Evolutionary conservation across 2,113 vertebrate genomes (phyloP).

Genomic region (Cyprichromis sp.): DNA sequence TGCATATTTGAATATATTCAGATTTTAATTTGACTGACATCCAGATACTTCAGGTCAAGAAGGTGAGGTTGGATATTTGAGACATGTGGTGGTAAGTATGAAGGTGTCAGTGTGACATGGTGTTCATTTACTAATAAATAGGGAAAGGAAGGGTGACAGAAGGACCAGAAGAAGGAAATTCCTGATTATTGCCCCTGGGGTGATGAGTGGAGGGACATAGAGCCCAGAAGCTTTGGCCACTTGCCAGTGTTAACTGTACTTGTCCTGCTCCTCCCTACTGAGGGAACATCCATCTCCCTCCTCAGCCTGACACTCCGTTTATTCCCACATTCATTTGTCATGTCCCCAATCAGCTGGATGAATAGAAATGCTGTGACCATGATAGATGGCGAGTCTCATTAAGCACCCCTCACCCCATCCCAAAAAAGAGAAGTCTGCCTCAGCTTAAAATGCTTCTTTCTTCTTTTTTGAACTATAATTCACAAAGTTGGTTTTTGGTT

Average conservation of each 20-base stretch:
- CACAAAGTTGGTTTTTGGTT: neutral
- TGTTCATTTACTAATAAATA: slow-evolving; percentile 76
- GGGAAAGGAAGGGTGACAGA: slow-evolving; percentile 49
- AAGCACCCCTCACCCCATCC: slow-evolving; percentile 60
- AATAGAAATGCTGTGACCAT: slow-evolving; percentile 78
- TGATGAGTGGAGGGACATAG: slow-evolving; percentile 40
- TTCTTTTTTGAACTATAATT: slow-evolving; percentile 51
- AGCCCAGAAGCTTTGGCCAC: slow-evolving; percentile 72
- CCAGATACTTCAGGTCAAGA: slow-evolving; percentile 48
- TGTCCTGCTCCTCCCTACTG: slow-evolving; percentile 75
- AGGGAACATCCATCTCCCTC: slow-evolving; percentile 87
- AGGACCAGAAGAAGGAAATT: slow-evolving; percentile 58
- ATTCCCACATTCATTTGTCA: slow-evolving; percentile 91
- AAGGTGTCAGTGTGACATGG: slow-evolving; percentile 61
- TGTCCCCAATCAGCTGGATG: slow-evolving; percentile 86
- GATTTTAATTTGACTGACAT: slow-evolving; percentile 52
- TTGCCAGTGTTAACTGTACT: slow-evolving; percentile 84
- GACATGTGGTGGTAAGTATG: slow-evolving; percentile 53
- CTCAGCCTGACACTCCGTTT: slow-evolving; percentile 81
- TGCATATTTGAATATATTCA: neutral
- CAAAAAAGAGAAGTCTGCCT: slow-evolving; percentile 63
- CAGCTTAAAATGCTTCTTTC: slow-evolving; percentile 61
- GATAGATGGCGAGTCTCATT: slow-evolving; percentile 86
- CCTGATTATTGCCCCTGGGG: slow-evolving; percentile 57
- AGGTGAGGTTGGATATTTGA: slow-evolving; percentile 33